Evolutionary conservation across 2,797 vertebrate species (phyloP), one percentile per base, ranked within the genome.

Genomic region (Gymnodraco acuticeps): DNA sequence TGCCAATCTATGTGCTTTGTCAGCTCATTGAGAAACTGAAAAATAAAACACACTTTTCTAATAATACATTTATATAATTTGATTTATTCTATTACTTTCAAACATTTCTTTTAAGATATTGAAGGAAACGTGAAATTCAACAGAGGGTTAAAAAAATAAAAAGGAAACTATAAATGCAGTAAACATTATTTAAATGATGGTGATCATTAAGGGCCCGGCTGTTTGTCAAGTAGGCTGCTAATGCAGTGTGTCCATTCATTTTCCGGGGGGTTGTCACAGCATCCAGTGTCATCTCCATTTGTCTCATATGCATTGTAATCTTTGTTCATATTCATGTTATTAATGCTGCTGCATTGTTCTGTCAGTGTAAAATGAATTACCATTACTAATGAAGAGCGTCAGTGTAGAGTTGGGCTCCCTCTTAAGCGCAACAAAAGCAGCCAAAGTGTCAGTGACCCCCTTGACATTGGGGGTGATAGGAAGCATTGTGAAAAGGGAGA

Each of bases 371-470:
- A 83, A 77, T 85, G 84, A 91, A 90, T 88, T 84, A 71, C 72
- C 84, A 65, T 90, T 33, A 75, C 89, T 92, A 91, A 94, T 91
- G 86, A 89, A 83, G 81, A 91, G 68, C 77, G 88, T 88, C 88
- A 81, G 73, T 48, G 16, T 73, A 71, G 78, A 69, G 76, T 54
- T 6, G 14, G 56, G 1, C 69, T 51, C 67, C 47, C 65, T 61
- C 64, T 67, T 66, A 79, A 80, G 77, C 42, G 8, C 68, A 67
- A 85, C 82, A 83, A 86, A 90, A 81, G 77, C 70, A 83, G 73
- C 67, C 74, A 45, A 83, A 91, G 83, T 81, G 80, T 20, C 45
- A 42, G 56, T 81, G 86, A 82, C 84, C 87, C 65, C 62, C 56
- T 67, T 89, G 87, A 88, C 88, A 86, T 81, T 82, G 66, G 61